Conservation (phyloP, 2,888 invertebrate species). For the Calameuta idolon region DNA sequence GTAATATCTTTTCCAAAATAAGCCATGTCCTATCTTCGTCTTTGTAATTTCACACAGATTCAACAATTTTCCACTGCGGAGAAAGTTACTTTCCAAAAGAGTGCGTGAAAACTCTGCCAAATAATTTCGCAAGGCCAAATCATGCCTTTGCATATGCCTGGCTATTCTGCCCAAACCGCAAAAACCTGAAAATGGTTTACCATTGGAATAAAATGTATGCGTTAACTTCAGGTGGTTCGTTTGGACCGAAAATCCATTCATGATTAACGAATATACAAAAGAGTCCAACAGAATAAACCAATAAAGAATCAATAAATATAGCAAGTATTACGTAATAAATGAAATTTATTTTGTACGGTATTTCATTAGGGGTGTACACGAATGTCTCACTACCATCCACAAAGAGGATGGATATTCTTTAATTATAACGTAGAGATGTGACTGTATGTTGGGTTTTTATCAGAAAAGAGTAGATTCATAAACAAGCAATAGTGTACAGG, state of each 20-base stretch:
- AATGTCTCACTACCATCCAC: not conserved
- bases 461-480: not conserved
- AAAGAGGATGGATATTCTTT: not conserved
- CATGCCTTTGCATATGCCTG: not conserved
- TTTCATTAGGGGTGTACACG: not conserved
- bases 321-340: not conserved
- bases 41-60: not conserved
- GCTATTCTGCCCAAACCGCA: not conserved
- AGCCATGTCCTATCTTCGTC: no score
- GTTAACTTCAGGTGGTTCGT: no score
- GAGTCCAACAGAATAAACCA: no score
- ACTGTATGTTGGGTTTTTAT: not conserved
- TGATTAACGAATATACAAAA: no score
- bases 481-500: not conserved
- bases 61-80: not conserved
- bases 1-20: no score
- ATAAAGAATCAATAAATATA: not conserved
- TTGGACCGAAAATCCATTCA: no score
- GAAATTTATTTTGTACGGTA: not conserved
- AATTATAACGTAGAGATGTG: not conserved
- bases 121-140: not conserved
- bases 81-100: not conserved
- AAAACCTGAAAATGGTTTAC: no score
- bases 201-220: no score
- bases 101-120: not conserved